Percentiles rank a stretch among this genome's conserved stretches.
phyloP scores from a whole-genome alignment of 2,113 vertebrate genomes.

The Siniperca knerii region DNA sequence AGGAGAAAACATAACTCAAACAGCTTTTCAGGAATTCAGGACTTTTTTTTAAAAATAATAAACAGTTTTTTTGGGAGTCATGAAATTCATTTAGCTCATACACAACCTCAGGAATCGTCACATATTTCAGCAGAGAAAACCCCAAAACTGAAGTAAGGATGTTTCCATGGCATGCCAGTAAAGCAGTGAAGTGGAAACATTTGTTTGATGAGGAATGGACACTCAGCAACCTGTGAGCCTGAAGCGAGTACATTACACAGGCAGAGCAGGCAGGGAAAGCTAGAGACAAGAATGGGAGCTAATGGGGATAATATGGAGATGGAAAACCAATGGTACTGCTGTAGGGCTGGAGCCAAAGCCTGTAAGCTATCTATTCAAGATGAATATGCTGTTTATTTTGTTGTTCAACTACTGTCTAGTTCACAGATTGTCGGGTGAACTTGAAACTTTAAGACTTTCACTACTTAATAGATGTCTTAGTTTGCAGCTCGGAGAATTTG shows the following conservation, averaged over 20 bases:
- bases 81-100: constrained; percentile 2
- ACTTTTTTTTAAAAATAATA: not conserved
- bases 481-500: not conserved
- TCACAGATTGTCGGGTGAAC: constrained; percentile 12
- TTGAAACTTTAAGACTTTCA: not conserved
- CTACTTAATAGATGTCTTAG: not conserved
- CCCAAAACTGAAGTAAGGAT: not conserved
- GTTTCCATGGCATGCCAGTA: not conserved
- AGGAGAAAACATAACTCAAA: not conserved
- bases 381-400: constrained; percentile 14
- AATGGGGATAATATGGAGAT: constrained; percentile 62
- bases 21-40: not conserved
- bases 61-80: not conserved
- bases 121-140: not conserved
- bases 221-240: constrained; percentile 60
- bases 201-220: constrained; percentile 54
- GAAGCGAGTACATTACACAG: constrained; percentile 54
- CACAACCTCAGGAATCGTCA: not conserved
- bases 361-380: constrained; percentile 3
- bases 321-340: constrained; percentile 45
- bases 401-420: not conserved
- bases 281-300: constrained; percentile 42
- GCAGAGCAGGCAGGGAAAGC: constrained; percentile 33
- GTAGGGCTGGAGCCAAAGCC: constrained; percentile 29
- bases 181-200: constrained; percentile 25